Conservation (phyloP, 2,797 vertebrate genomes). For the Heteromormyrus szaboi region DNA sequence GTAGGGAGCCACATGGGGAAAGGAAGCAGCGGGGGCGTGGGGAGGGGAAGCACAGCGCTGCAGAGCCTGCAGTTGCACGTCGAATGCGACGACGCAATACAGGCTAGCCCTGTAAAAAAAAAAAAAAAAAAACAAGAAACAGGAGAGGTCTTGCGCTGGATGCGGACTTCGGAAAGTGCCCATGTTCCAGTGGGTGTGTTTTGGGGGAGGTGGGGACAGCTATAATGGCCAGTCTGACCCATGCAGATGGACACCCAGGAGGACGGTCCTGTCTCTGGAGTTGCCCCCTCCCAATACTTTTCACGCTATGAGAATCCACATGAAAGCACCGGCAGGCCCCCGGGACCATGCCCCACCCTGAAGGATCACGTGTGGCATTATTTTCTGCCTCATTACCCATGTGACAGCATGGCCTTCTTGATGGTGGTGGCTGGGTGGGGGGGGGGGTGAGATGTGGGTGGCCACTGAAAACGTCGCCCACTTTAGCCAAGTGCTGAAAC, state of each 20-base stretch:
- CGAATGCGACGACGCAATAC: background rate
- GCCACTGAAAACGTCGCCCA: background rate
- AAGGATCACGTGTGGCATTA: background rate
- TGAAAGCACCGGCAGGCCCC: background rate
- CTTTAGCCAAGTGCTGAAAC: background rate
- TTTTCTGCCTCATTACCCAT: conserved; percentile 2
- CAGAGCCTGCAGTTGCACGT: background rate
- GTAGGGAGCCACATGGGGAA: conserved; percentile 7
- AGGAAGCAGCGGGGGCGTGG: background rate
- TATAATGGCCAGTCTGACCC: background rate
- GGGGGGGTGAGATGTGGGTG: background rate
- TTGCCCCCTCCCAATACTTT: background rate
- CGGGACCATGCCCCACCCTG: background rate
- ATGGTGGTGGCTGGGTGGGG: background rate
- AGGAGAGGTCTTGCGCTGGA: background rate
- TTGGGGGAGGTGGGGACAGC: background rate
- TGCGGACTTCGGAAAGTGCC: background rate
- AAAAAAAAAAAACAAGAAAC: background rate
- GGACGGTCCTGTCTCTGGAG: background rate
- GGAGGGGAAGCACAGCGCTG: background rate
- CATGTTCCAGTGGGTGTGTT: background rate
- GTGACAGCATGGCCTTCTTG: background rate
- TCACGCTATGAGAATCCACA: background rate
- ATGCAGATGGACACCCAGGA: background rate
- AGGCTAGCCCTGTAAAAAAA: background rate